Conservation (phyloP, 2,113 vertebrate species). For the Saccopteryx leptura region DNA sequence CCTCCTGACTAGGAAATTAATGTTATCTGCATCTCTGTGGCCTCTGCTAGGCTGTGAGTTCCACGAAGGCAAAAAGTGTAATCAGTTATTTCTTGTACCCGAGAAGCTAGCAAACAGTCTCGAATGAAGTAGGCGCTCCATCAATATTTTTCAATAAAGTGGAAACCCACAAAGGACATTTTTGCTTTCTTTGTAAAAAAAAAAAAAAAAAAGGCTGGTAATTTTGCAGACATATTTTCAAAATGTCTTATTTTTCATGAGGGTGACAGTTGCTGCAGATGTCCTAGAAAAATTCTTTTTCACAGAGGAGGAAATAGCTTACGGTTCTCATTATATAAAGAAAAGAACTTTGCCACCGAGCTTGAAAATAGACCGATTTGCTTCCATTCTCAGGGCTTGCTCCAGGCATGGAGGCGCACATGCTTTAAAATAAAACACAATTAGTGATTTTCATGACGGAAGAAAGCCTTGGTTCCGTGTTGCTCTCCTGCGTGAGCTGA, state of each 20-base stretch:
- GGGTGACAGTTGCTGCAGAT: conserved; percentile 51
- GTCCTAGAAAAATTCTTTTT: neutral
- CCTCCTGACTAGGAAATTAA: neutral
- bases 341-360: conserved; percentile 51
- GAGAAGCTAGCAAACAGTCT: neutral
- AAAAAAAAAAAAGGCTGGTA: neutral
- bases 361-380: conserved; percentile 63
- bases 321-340: conserved; percentile 56
- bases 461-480: conserved; percentile 42
- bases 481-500: conserved; percentile 39
- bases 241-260: conserved; percentile 73
- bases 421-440: conserved; percentile 72
- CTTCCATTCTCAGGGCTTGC: conserved; percentile 56
- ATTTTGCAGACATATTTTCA: conserved; percentile 58
- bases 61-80: neutral
- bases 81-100: neutral
- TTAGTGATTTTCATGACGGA: conserved; percentile 64
- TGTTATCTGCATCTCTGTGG: neutral
- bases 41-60: neutral
- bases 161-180: conserved; percentile 19
- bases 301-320: conserved; percentile 39
- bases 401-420: neutral
- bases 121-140: neutral
- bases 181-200: conserved; percentile 68
- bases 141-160: conserved; percentile 70